Evolutionary conservation across 2,888 invertebrate species (phyloP).

Genomic region (Luperina nickerlii): DNA sequence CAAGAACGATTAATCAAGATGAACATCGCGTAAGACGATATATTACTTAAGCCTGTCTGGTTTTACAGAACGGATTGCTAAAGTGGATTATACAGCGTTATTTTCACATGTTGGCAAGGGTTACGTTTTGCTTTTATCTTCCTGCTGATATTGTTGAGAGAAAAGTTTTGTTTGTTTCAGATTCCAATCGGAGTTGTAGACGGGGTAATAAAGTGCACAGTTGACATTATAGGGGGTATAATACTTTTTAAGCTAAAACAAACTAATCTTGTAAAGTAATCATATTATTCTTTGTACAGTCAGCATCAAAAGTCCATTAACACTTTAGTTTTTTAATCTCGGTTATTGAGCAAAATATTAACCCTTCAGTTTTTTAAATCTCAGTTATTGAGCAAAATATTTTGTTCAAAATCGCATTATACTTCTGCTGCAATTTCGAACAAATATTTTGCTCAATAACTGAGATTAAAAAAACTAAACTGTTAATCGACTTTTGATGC

Average conservation of each 20-base stretch:
- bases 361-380: too few relatives aligned
- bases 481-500: too few relatives aligned
- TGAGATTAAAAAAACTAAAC: too few relatives aligned
- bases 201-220: neutral
- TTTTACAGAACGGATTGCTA: constrained; percentile 55
- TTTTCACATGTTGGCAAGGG: constrained; percentile 43
- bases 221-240: neutral
- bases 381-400: too few relatives aligned
- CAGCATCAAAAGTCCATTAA: too few relatives aligned
- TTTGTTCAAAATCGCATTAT: too few relatives aligned
- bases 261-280: neutral
- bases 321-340: too few relatives aligned
- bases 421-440: too few relatives aligned
- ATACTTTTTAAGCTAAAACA: neutral
- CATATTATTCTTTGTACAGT: too few relatives aligned
- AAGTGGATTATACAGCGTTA: constrained; percentile 50
- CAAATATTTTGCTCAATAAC: too few relatives aligned
- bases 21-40: constrained; percentile 54
- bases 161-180: constrained; percentile 28
- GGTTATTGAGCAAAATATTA: too few relatives aligned
- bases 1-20: constrained; percentile 63
- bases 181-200: neutral
- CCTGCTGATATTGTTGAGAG: constrained; percentile 19
- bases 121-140: constrained; percentile 28
- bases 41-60: constrained; percentile 61